phyloP scores from a whole-genome alignment of 2,797 vertebrate genomes.

The Callimico goeldii region DNA sequence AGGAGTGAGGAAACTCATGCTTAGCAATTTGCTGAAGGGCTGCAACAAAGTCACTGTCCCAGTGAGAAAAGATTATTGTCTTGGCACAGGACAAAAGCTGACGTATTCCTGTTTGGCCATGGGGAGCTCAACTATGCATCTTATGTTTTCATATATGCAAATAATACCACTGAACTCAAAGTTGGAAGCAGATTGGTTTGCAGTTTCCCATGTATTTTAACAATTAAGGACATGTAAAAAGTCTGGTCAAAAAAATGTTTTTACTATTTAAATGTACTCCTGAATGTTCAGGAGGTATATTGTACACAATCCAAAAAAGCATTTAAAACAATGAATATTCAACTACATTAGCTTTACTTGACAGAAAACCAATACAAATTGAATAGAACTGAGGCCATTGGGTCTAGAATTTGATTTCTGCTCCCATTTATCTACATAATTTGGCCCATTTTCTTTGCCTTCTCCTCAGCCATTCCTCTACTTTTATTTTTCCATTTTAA shows the following conservation, averaged over 20 bases:
- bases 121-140: not conserved
- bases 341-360: conserved; percentile 58
- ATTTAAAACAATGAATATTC: conserved; percentile 71
- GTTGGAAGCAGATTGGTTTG: not conserved
- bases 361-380: conserved; percentile 71
- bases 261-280: not conserved
- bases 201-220: not conserved
- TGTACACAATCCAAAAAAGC: conserved; percentile 65
- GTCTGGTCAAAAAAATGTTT: not conserved
- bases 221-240: not conserved
- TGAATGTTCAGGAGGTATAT: conserved; percentile 14
- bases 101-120: not conserved
- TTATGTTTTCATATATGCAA: not conserved
- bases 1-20: not conserved
- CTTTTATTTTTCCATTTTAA: not conserved
- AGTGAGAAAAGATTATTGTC: not conserved
- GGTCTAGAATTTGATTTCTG: conserved; percentile 37
- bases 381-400: conserved; percentile 33
- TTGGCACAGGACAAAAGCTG: not conserved
- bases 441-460: conserved; percentile 46
- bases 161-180: not conserved
- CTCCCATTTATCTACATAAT: conserved; percentile 46
- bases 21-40: not conserved
- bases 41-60: not conserved
- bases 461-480: conserved; percentile 9